Evolutionary conservation across 2,888 invertebrate species (phyloP).

Genomic region (Lasioglossum calceatum): DNA sequence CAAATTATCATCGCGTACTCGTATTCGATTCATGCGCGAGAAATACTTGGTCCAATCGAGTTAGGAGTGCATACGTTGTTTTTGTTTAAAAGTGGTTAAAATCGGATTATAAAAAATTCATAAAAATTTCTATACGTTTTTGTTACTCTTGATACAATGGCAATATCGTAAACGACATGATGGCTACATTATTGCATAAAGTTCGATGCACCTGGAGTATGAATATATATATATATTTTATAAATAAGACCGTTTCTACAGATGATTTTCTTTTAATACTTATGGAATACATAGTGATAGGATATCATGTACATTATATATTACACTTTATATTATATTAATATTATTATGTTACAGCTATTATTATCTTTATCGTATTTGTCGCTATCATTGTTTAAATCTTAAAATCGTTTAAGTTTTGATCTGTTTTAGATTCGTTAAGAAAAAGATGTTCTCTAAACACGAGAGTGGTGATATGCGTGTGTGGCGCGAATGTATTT

Average conservation of each 20-base stretch:
- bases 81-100: slow-evolving; percentile 19
- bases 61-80: slow-evolving; percentile 17
- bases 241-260: slow-evolving; percentile 55
- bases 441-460: slow-evolving; percentile 61
- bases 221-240: slow-evolving; percentile 19
- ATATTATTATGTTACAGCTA: slow-evolving; percentile 65
- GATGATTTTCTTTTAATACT: slow-evolving; percentile 68
- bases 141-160: not conserved
- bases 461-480: slow-evolving; percentile 72
- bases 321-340: slow-evolving; percentile 52
- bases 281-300: slow-evolving; percentile 58
- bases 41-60: slow-evolving; percentile 10
- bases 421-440: slow-evolving; percentile 77
- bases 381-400: slow-evolving; percentile 72
- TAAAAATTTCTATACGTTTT: not conserved
- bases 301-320: slow-evolving; percentile 71
- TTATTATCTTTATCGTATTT: slow-evolving; percentile 51
- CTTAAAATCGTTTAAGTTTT: slow-evolving; percentile 73
- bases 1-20: slow-evolving; percentile 29
- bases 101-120: not conserved
- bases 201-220: slow-evolving; percentile 32
- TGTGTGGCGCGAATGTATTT: slow-evolving; percentile 81
- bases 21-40: slow-evolving; percentile 28
- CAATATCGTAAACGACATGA: not conserved
- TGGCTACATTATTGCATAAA: not conserved